phyloP scores from a whole-genome alignment of 2,113 vertebrate species.

The Rhombomys opimus region DNA sequence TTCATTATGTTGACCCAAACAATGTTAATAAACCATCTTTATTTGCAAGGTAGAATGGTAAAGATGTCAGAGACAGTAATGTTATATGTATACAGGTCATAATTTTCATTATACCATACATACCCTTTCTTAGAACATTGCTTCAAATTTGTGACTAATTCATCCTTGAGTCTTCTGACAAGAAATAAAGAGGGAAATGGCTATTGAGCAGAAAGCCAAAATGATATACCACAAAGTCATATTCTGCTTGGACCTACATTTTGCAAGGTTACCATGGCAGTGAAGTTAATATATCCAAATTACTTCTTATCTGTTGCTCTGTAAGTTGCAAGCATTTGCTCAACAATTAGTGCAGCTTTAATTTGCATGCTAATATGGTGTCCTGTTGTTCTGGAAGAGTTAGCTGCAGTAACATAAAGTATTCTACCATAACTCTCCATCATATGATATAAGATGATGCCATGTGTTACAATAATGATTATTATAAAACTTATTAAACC shows the following conservation, averaged over 20 bases:
- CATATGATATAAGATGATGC: slow-evolving; percentile 72
- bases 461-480: slow-evolving; percentile 78
- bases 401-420: slow-evolving; percentile 69
- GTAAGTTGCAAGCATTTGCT: slow-evolving; percentile 1
- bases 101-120: background rate
- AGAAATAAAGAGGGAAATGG: background rate
- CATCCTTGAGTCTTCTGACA: background rate
- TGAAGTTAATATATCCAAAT: slow-evolving; percentile 23
- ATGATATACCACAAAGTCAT: background rate
- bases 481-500: slow-evolving; percentile 81
- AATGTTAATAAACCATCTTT: background rate
- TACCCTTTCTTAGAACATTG: background rate
- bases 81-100: background rate
- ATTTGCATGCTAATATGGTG: slow-evolving; percentile 60
- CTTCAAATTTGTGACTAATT: background rate
- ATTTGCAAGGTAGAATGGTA: background rate
- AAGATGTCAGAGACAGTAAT: background rate
- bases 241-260: background rate
- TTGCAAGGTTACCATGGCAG: slow-evolving; percentile 44
- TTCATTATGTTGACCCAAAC: background rate
- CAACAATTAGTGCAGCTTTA: slow-evolving; percentile 65
- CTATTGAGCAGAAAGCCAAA: background rate
- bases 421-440: slow-evolving; percentile 60
- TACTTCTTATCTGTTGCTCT: slow-evolving; percentile 9
- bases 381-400: slow-evolving; percentile 68